These are phyloP conservation scores for Drosophila kikkawai DNA, from an alignment of 1,140 invertebrate genomes.

Conservation along the genomic window DNA sequence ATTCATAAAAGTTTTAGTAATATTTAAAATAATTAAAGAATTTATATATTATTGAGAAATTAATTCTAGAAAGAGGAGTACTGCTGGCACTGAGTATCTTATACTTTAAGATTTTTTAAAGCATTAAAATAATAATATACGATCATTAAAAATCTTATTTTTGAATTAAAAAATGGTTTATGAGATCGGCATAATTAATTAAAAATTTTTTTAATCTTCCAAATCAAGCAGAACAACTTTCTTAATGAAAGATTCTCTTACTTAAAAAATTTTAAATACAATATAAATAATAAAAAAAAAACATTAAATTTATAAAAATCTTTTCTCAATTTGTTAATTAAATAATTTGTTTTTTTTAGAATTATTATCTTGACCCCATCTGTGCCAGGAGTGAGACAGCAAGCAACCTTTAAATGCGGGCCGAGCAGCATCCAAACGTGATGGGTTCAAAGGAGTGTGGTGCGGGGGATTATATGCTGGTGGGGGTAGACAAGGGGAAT, in stretches of 20 bases:
- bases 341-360: not conserved
- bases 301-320: not conserved
- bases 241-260: not conserved
- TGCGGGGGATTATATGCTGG: slow-evolving; percentile 18
- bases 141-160: too few species aligned
- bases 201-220: too few species aligned
- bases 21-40: too few species aligned
- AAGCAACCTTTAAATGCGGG: slow-evolving; percentile 77
- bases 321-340: not conserved
- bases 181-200: too few species aligned
- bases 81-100: too few species aligned
- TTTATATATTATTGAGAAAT: too few species aligned
- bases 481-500: slow-evolving; percentile 6
- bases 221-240: too few species aligned
- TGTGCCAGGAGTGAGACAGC: slow-evolving; percentile 36
- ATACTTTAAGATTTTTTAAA: too few species aligned
- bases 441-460: slow-evolving; percentile 39
- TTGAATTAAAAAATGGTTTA: too few species aligned
- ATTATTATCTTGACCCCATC: not conserved
- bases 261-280: not conserved
- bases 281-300: not conserved
- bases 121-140: too few species aligned
- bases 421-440: slow-evolving; percentile 72
- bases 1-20: not conserved
- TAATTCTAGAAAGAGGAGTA: not conserved